Evolutionary conservation across 2,797 vertebrate species (phyloP), one percentile per base, ranked within the genome.

Genomic region (Rhadinocentrus ornatus): DNA sequence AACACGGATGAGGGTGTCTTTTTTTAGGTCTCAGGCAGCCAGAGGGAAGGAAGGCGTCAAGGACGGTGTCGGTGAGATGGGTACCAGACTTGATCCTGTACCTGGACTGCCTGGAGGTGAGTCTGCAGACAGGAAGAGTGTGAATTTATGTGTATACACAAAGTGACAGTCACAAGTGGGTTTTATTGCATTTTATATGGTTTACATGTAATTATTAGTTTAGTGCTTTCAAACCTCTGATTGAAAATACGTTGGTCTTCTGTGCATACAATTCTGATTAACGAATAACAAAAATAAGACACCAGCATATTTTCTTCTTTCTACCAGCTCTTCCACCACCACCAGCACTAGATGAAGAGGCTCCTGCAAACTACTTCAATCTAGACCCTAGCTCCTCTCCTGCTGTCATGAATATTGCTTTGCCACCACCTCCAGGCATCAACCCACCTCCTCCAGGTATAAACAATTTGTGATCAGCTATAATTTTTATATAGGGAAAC

Each of bases 301-400:
- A 4, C 3, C 18, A 32, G 5, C 50, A 52, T 27, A 62, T 13
- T 64, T 35, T 18, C 52, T 9, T 80, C 26, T 77, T 65, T 77
- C 20, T 69, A 26, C 66, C 78, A 99, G 98, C 96, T 80, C 93
- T 99, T 22, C 97, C 97, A 48, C 98, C 96, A 66, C 97, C 97
- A 16, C 96, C 96, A 50, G 90, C 96, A 15, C 93, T 97, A 66
- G 97, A 99, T 82, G 97, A 98, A 69, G 97, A 96, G 60, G 83
- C 96, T 57, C 95, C 97, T 70, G 96, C 97, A 75, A 99, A 99
- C 89, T 99, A 99, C 86, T 99, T 99, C 88, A 99, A 99, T 89
- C 93, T 99, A 63, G 96, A 96, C 78, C 96, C 97, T 0, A 94
- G 94, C 82, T 93, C 94, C 35, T 95, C 97, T 79, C 95, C 98